Conservation (phyloP, 1,140 invertebrate genomes). For the Cyclina sinensis region DNA sequence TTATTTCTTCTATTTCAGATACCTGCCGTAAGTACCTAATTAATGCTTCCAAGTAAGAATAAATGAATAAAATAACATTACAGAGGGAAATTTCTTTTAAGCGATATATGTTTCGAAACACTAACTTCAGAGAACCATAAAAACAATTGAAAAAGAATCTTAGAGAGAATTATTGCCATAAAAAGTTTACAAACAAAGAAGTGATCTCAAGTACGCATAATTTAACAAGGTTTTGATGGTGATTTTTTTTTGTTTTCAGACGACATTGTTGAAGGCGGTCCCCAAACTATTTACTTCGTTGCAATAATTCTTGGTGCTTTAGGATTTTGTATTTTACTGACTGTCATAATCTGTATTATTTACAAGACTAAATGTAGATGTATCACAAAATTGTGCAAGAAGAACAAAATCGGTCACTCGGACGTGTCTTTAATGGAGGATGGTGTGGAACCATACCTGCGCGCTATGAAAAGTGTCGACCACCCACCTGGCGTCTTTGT, state of each 20-base stretch:
- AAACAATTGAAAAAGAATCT: no score
- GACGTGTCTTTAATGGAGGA: slow-evolving; percentile 40
- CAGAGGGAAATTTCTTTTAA: no score
- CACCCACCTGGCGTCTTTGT: slow-evolving; percentile 23
- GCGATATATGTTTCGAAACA: no score
- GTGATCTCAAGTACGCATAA: no score
- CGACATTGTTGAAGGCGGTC: slow-evolving; percentile 5
- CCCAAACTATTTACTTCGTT: slow-evolving; percentile 34
- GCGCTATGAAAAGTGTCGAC: background rate
- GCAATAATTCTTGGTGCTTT: slow-evolving; percentile 47
- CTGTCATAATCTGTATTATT: slow-evolving; percentile 26
- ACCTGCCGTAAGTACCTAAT: slow-evolving; percentile 47
- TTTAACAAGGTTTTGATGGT: no score
- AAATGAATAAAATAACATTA: no score
- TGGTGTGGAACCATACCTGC: slow-evolving; percentile 14
- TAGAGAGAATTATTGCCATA: no score
- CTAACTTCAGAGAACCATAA: no score
- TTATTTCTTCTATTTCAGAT: slow-evolving; percentile 36
- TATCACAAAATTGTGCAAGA: slow-evolving; percentile 12
- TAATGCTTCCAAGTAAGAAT: background rate
- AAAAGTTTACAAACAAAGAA: no score
- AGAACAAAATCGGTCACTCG: slow-evolving; percentile 31
- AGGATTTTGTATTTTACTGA: background rate
- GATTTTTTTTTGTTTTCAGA: no score
- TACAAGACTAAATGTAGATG: slow-evolving; percentile 53